Evolutionary conservation across 2,797 vertebrate species (phyloP), one percentile per base, ranked within the genome.

Genomic region (Ficedula albicollis): DNA sequence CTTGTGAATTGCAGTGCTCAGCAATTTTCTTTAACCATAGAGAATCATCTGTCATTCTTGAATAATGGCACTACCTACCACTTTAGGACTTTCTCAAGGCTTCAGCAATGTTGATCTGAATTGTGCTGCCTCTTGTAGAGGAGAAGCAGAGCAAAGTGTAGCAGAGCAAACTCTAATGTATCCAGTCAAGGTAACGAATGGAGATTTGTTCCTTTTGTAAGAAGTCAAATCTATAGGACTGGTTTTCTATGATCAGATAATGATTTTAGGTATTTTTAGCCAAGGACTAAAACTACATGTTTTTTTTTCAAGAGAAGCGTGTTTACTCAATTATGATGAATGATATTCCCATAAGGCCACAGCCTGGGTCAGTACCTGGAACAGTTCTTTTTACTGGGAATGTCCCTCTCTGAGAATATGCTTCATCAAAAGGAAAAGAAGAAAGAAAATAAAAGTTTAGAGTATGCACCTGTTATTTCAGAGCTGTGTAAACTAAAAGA

Each of bases 41-140:
- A 85, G 54, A 82, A 68, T 85, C 72, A 51, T 85, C 54, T 85
- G 89, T 96, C 93, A 89, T 70, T 96, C 93, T 83, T 89, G 85
- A 90, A 67, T 89, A 89, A 87, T 72, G 75, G 6, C 78, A 48
- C 23, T 75, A 51, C 60, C 84, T 77, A n/a, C 87, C 87, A 9
- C 49, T 70, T 96, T 46, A 92, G 93, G 89, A 72, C 52, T 81
- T 88, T 55, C 49, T 95, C 92, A 94, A 95, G 93, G 92, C 70
- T 96, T 74, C 56, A 19, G 60, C 84, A 68, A 25, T 66, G 92
- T 58, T 51, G 2, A 4, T 75, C 81, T 87, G 92, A 92, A 83
- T 29, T 69, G 74, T 82, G 78, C 38, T 89, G 36, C 36, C 23
- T 60, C 15, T 39, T 64, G 41, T 34, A 44, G 63, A 48, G 49